Base-by-base conservation (phyloP, 92 coral and sea anemone species). In the Paragorgia papillata region DNA sequence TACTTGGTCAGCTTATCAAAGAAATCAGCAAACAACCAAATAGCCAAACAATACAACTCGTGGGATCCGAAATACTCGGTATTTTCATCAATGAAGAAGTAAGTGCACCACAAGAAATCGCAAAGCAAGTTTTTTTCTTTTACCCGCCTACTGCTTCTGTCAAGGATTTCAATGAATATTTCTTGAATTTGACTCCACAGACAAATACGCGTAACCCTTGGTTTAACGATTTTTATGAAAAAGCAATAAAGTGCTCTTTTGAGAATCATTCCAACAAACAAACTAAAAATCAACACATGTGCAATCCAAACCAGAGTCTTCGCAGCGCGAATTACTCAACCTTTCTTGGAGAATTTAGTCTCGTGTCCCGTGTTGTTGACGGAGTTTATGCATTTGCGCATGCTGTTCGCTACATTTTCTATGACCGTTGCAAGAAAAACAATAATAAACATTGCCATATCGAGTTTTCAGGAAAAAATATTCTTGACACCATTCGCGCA, bases 341-440 rank as follows among this genome's bases (percentile, higher is more conserved):
- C 9, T 49, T 7, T 10, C 34, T 53, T 29, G 13, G 27, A 2
- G 14, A 27, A 4, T 50, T 49, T 15, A 49, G 25, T 17, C 15
- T 17, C 34, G 48, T 56, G 33, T 17, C 90, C 7, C 86, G 75
- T 29, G 96, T 92, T 33, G 81, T 92, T 13, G 92, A 92, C 73
- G 90, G 91, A 49, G 96, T 92, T 3, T 78, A 74, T 24, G 89
- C 92, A 3, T 87, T 89, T 58, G 97, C 90, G 62, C 92, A 90
- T 71, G 97, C 92, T 32, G 75, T 92, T 37, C 81, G 85, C 60
- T 46, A 48, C 44, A 62, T 85, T 24, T 90, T 83, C 65, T 40
- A 43, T 26, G 81, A 61, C 49, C 73, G 66, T 22, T 92, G 97
- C 37, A 32, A 17, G 30, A 2, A 26, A 24, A 27, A 2, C 40